A percentile compares a stretch with the other conserved stretches of the same genome.
These are phyloP conservation scores for Serilophus lunatus DNA, from an alignment of 2,113 vertebrate species.

Conservation along the genomic window DNA sequence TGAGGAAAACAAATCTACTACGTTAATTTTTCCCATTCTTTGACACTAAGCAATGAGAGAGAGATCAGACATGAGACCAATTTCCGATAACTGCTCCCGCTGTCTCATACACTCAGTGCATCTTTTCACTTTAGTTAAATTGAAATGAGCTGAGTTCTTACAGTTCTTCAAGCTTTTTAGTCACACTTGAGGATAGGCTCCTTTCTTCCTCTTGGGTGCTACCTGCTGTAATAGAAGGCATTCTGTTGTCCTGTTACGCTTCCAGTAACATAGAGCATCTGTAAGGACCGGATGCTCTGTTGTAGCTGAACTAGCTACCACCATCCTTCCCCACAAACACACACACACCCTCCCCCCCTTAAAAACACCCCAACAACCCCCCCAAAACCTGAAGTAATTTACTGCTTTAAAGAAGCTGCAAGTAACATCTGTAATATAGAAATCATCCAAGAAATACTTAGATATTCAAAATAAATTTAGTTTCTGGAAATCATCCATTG, in stretches of 20 bases:
- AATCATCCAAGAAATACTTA: neutral
- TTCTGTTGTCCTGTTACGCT: neutral
- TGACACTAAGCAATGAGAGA: neutral
- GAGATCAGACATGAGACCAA: neutral
- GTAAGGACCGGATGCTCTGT: neutral
- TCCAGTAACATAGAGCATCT: neutral
- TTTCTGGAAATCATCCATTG: slow-evolving; percentile 4
- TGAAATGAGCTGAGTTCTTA: neutral
- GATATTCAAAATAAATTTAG: neutral
- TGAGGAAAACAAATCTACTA: neutral
- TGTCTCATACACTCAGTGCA: neutral
- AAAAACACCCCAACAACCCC: neutral
- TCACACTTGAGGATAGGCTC: neutral
- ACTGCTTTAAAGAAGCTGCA: neutral
- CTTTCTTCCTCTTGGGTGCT: neutral
- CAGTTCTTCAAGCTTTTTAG: neutral
- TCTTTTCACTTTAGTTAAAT: neutral
- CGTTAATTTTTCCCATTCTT: neutral
- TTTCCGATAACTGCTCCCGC: neutral
- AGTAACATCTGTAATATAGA: neutral
- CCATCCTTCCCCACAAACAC: neutral
- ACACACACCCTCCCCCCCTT: accelerated
- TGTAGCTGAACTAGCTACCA: neutral
- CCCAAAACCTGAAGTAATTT: neutral
- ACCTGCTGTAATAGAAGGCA: neutral